Percentiles rank a stretch among this genome's conserved stretches.
These are phyloP conservation scores for Pangasius krempfi DNA, from an alignment of 2,797 vertebrate species.

Conservation along the genomic window DNA sequence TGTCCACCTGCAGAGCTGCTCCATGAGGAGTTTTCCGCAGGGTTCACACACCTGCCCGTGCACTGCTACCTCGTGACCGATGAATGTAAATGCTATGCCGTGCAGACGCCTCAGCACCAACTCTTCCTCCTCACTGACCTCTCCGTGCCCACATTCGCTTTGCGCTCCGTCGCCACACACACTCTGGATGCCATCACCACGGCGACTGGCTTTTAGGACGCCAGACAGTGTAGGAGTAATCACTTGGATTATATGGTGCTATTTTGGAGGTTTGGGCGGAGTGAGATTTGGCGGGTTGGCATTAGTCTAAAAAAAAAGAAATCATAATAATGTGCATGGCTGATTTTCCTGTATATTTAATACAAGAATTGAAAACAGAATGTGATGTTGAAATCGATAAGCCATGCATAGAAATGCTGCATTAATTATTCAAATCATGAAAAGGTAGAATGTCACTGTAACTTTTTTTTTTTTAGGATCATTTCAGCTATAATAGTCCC, in stretches of 20 bases:
- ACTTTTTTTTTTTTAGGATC: too few species aligned
- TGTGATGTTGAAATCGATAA: not conserved
- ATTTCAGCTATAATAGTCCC: not conserved
- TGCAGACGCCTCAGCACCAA: slow-evolving; percentile 81
- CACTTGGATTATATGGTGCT: not conserved
- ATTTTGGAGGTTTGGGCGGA: not conserved
- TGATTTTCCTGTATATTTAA: not conserved
- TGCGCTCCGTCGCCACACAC: slow-evolving; percentile 78
- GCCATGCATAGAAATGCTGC: too few species aligned
- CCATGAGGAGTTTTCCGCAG: slow-evolving; percentile 72
- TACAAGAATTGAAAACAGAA: not conserved
- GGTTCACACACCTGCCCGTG: slow-evolving; percentile 75
- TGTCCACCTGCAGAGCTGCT: slow-evolving; percentile 50
- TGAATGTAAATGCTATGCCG: slow-evolving; percentile 77
- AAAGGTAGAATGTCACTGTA: too few species aligned
- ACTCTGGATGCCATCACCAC: slow-evolving; percentile 74
- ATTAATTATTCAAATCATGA: too few species aligned
- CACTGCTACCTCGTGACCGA: slow-evolving; percentile 86
- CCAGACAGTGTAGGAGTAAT: not conserved
- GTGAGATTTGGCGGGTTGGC: not conserved
- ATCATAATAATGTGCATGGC: not conserved
- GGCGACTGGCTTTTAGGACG: slow-evolving; percentile 71
- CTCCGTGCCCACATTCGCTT: slow-evolving; percentile 81
- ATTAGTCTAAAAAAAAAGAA: not conserved
- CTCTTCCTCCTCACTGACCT: slow-evolving; percentile 79